Evolutionary conservation across 2,888 invertebrate genomes (phyloP).

Genomic region (Stenotaenia linearis): DNA sequence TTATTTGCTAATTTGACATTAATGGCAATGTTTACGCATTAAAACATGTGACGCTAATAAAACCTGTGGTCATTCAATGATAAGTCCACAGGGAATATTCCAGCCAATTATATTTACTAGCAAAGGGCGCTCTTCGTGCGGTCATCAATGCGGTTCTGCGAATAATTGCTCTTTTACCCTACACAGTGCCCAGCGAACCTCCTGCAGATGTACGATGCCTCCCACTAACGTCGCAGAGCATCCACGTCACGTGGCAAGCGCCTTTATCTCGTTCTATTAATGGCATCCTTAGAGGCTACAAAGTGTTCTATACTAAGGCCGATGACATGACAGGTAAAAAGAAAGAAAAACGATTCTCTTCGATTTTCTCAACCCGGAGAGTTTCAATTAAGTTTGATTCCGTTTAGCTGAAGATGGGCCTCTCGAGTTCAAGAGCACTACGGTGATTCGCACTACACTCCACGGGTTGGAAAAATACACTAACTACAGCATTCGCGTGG

Average conservation of each 20-base stretch:
- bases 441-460: conserved; percentile 54
- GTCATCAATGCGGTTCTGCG: conserved; percentile 19
- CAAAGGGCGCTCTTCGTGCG: conserved; percentile 8
- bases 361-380: not conserved
- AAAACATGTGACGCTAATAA: not conserved
- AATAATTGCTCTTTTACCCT: conserved; percentile 13
- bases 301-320: conserved; percentile 85
- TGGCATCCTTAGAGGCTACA: conserved; percentile 92
- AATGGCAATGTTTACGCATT: not conserved
- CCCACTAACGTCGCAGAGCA: conserved; percentile 87
- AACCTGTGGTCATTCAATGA: not conserved
- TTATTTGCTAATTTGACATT: conserved; percentile 21
- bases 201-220: conserved; percentile 89
- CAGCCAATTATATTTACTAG: not conserved
- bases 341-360: not conserved
- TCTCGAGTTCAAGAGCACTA: conserved; percentile 26
- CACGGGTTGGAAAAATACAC: conserved; percentile 90
- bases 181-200: conserved; percentile 47
- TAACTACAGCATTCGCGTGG: conserved; percentile 93
- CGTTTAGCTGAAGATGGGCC: conserved; percentile 7
- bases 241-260: conserved; percentile 89
- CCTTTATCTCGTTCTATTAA: conserved; percentile 87
- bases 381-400: conserved; percentile 15
- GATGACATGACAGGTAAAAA: conserved; percentile 53
- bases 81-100: not conserved